Percentiles rank a stretch among this genome's conserved stretches.
phyloP scores from a whole-genome alignment of 2,888 invertebrate genomes.

The Calephelis perditalis region DNA sequence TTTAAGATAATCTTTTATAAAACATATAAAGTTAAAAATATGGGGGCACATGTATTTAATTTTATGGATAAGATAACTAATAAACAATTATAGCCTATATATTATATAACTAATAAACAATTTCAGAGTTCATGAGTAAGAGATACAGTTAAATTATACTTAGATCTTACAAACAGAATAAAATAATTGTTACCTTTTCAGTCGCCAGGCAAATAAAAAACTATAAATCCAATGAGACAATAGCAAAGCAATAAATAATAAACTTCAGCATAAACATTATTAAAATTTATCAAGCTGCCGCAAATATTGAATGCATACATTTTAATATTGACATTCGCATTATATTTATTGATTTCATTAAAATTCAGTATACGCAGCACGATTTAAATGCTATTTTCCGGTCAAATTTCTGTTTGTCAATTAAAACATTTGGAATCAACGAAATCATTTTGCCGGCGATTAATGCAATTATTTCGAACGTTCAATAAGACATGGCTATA shows the following conservation, averaged over 20 bases:
- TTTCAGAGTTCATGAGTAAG: too few relatives aligned
- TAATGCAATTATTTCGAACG: slow-evolving; percentile 34
- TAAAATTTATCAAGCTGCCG: slow-evolving; percentile 9
- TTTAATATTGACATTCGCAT: slow-evolving; percentile 34
- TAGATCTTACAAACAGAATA: too few relatives aligned
- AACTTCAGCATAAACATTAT: not conserved
- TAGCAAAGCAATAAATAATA: not conserved
- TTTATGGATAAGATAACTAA: too few relatives aligned
- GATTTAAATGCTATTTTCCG: slow-evolving; percentile 68
- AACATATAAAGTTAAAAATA: too few relatives aligned
- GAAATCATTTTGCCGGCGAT: slow-evolving; percentile 67
- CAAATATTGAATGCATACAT: slow-evolving; percentile 13
- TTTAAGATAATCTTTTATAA: too few relatives aligned
- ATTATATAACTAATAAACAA: too few relatives aligned
- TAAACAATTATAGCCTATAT: too few relatives aligned
- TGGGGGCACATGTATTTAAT: too few relatives aligned
- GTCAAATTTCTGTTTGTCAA: slow-evolving; percentile 71
- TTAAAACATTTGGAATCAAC: slow-evolving; percentile 73
- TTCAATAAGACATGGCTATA: slow-evolving; percentile 17
- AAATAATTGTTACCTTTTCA: too few relatives aligned
- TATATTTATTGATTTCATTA: slow-evolving; percentile 68
- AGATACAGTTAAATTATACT: too few relatives aligned
- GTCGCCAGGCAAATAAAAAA: too few relatives aligned
- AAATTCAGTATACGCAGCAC: slow-evolving; percentile 66
- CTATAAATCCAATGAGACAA: too few relatives aligned